These are phyloP conservation scores for Drosophila cognata DNA, from an alignment of 2,888 invertebrate genomes.

Conservation along the genomic window DNA sequence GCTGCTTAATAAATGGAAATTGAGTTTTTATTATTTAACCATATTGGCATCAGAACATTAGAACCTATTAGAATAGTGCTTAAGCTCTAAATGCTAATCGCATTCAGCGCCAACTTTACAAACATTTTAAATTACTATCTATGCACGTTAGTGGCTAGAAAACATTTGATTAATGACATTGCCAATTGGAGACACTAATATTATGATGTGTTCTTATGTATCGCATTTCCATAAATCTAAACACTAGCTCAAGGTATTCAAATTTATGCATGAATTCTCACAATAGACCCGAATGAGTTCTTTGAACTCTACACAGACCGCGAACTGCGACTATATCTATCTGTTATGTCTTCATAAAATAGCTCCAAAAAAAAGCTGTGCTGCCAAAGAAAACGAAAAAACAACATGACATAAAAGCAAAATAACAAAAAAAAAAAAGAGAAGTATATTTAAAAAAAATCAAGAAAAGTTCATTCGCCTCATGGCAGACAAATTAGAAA, in stretches of 20 bases:
- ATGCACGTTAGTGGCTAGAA: conserved; percentile 4
- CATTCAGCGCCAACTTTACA: conserved; percentile 39
- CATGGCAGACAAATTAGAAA: conserved; percentile 75
- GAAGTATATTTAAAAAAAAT: conserved; percentile 34
- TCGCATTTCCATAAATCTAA: conserved; percentile 68
- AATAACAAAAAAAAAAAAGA: conserved; percentile 42
- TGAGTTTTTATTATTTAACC: conserved; percentile 3
- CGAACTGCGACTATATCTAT: conserved; percentile 62
- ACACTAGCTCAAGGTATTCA: conserved; percentile 52
- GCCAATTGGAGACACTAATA: conserved; percentile 54
- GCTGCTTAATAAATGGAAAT: background rate
- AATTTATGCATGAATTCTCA: conserved; percentile 76
- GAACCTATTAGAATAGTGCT: conserved; percentile 1
- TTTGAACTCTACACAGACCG: conserved; percentile 61
- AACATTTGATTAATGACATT: conserved; percentile 64
- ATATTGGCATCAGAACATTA: background rate
- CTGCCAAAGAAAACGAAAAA: conserved; percentile 74
- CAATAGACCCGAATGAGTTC: conserved; percentile 70
- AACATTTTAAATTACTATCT: conserved; percentile 15
- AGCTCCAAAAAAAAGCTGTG: conserved; percentile 53
- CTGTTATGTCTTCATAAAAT: conserved; percentile 75
- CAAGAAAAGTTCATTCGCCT: conserved; percentile 76
- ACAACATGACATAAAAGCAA: conserved; percentile 73
- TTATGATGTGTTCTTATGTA: conserved; percentile 52
- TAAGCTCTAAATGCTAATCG: conserved; percentile 50